A percentile compares a stretch with the other conserved stretches of the same genome.
phyloP scores from a whole-genome alignment of 2,113 vertebrate genomes.

The Peromyscus polionotus region DNA sequence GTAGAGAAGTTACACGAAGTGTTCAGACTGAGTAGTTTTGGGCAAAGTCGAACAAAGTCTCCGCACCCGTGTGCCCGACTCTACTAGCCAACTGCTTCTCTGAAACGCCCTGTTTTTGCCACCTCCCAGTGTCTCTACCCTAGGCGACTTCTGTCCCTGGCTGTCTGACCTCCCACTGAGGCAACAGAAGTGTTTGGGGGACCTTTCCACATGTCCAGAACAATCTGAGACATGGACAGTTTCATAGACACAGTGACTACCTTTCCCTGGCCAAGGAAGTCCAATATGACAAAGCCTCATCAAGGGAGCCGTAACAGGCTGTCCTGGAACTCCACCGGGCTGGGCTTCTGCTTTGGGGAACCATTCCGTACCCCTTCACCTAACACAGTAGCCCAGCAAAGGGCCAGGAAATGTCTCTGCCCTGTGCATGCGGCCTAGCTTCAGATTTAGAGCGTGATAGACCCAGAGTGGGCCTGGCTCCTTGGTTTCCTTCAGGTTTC shows the following conservation, averaged over 20 bases:
- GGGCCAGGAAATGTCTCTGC: background rate
- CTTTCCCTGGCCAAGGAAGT: background rate
- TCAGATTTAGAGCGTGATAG: background rate
- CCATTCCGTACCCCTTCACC: background rate
- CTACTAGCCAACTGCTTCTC: background rate
- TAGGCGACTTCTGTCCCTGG: background rate
- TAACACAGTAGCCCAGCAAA: background rate
- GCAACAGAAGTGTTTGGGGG: fast-evolving
- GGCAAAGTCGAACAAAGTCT: background rate
- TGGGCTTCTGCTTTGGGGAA: background rate
- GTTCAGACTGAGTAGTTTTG: background rate
- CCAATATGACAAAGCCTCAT: fast-evolving
- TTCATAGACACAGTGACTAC: background rate
- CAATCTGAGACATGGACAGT: background rate
- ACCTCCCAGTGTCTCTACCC: background rate
- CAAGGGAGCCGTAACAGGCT: background rate
- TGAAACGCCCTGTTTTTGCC: background rate
- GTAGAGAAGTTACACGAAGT: background rate
- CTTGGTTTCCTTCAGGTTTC: background rate
- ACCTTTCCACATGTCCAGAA: background rate
- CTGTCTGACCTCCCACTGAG: background rate
- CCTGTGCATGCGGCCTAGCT: background rate
- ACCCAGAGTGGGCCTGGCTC: fast-evolving
- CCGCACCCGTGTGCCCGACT: background rate
- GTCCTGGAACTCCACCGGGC: background rate